phyloP scores from a whole-genome alignment of 2,797 vertebrate genomes.

The Pristis pectinata region DNA sequence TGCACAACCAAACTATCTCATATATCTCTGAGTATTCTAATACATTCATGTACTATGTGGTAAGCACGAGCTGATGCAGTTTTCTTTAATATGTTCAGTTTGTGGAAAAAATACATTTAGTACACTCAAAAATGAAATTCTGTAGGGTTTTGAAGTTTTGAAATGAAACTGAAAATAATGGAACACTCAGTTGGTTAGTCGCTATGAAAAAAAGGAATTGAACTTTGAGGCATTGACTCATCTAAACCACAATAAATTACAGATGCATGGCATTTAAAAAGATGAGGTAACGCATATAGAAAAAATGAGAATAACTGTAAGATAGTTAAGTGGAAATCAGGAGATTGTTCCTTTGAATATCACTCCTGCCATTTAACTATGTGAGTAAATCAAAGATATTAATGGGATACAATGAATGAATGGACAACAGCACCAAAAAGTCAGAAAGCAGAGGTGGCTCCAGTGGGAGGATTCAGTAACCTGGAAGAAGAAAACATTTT shows the following conservation, averaged over 20 bases:
- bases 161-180: background rate
- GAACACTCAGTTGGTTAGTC: background rate
- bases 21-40: background rate
- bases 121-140: background rate
- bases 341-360: no score
- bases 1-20: background rate
- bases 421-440: background rate
- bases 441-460: background rate
- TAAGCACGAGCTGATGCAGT: background rate
- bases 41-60: background rate
- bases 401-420: background rate
- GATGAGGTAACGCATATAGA: background rate
- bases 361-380: no score
- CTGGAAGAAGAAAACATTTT: background rate
- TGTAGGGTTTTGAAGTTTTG: background rate
- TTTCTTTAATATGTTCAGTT: background rate
- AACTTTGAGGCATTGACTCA: background rate
- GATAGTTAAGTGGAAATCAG: background rate
- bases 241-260: background rate
- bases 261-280: background rate
- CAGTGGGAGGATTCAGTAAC: background rate
- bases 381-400: background rate
- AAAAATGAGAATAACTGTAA: background rate
- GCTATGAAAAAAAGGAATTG: background rate
- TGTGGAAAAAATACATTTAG: background rate